These are phyloP conservation scores for Drosophila colorata DNA, from an alignment of 2,888 invertebrate species.

Conservation along the genomic window DNA sequence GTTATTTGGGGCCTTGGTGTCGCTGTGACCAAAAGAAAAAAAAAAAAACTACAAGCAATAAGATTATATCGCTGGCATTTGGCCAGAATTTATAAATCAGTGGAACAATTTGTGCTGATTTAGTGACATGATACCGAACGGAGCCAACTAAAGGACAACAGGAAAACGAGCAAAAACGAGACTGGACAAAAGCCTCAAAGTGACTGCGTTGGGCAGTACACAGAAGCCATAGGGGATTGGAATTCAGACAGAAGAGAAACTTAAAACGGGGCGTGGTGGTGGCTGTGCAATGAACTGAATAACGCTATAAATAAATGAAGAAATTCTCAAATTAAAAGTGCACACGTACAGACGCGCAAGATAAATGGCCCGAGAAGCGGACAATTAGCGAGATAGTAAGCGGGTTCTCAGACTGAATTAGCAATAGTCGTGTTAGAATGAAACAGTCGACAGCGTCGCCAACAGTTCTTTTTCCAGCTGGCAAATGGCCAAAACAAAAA, in stretches of 20 bases:
- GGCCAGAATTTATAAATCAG: conserved; percentile 79
- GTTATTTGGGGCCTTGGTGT: conserved; percentile 4
- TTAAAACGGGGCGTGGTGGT: conserved; percentile 3
- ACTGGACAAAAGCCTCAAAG: conserved; percentile 48
- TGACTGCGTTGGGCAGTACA: conserved; percentile 21
- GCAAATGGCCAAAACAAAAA: conserved; percentile 45
- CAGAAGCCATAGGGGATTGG: conserved; percentile 11
- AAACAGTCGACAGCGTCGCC: conserved; percentile 34
- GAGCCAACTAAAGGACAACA: conserved; percentile 48
- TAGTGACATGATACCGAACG: conserved; percentile 73
- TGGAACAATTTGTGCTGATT: conserved; percentile 79
- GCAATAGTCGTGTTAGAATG: conserved; percentile 20
- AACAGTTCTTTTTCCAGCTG: conserved; percentile 27
- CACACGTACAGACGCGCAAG: conserved; percentile 41
- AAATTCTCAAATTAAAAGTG: conserved; percentile 70
- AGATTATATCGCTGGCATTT: conserved; percentile 72
- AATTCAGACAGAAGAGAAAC: conserved; percentile 19
- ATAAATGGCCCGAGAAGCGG: conserved; percentile 48
- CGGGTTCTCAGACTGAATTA: conserved; percentile 8
- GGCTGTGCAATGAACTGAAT: conserved; percentile 64
- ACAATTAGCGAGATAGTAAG: conserved; percentile 45
- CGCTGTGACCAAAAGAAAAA: conserved; percentile 28
- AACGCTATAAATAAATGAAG: conserved; percentile 68
- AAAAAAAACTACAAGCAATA: conserved; percentile 56
- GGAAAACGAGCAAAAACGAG: conserved; percentile 28